Percentiles rank a stretch among this genome's conserved stretches.
Evolutionary conservation across 2,797 vertebrate genomes (phyloP).

Genomic region (Serranus cabrilla): DNA sequence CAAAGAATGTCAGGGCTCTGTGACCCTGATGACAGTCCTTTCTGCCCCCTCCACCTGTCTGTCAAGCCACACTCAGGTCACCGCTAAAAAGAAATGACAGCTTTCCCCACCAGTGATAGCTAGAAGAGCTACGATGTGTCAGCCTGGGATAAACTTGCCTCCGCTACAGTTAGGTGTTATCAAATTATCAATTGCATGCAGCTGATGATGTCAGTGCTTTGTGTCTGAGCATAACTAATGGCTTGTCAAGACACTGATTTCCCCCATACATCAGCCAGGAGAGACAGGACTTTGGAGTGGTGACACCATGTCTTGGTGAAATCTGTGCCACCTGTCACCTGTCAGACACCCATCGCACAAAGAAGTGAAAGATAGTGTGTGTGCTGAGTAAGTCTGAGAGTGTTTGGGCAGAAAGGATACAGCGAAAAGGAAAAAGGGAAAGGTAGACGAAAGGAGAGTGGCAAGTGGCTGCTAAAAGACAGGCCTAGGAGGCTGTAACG

Average conservation of each 20-base stretch:
- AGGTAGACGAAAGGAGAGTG: conserved; percentile 8
- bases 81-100: conserved; percentile 65
- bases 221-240: conserved; percentile 61
- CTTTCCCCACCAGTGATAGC: conserved; percentile 35
- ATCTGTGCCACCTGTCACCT: conserved; percentile 74
- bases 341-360: conserved; percentile 47
- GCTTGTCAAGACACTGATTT: conserved; percentile 44
- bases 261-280: conserved; percentile 50
- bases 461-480: conserved; percentile 25
- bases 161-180: conserved; percentile 32
- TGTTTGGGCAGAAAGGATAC: background rate
- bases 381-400: conserved; percentile 16
- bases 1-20: conserved; percentile 36
- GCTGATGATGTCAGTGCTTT: conserved; percentile 56
- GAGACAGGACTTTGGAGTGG: conserved; percentile 40
- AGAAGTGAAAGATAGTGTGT: conserved; percentile 27
- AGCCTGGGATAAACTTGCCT: conserved; percentile 27
- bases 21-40: conserved; percentile 64
- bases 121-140: conserved; percentile 27
- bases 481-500: background rate
- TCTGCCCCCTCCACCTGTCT: conserved; percentile 53
- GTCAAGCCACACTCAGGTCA: conserved; percentile 55
- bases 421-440: conserved; percentile 10
- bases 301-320: conserved; percentile 54
- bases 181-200: conserved; percentile 57